Evolutionary conservation across 2,113 vertebrate species (phyloP).

Genomic region (Ciconia stormi): DNA sequence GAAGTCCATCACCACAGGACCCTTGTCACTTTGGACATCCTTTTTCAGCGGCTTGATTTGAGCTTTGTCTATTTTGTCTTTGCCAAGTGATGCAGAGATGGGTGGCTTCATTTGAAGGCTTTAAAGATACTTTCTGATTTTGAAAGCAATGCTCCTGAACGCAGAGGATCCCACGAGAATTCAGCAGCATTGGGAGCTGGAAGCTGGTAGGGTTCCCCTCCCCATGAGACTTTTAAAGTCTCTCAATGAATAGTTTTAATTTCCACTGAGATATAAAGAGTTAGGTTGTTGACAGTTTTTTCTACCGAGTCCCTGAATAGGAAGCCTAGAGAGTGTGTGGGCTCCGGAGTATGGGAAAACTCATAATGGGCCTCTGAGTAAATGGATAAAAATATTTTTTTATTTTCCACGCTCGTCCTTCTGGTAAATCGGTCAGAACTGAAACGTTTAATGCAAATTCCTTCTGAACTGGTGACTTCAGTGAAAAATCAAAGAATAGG

Average conservation of each 20-base stretch:
- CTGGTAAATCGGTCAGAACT: not conserved
- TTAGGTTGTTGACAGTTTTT: conserved; percentile 26
- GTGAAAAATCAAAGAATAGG: not conserved
- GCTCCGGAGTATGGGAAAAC: conserved; percentile 38
- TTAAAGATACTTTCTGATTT: not conserved
- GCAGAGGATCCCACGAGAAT: not conserved
- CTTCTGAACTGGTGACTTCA: not conserved
- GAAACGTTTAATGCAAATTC: not conserved
- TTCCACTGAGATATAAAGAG: conserved; percentile 8
- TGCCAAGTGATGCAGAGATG: not conserved
- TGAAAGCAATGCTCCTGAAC: not conserved
- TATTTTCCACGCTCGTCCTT: not conserved
- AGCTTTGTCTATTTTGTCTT: not conserved
- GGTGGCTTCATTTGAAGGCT: not conserved
- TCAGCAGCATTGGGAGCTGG: not conserved
- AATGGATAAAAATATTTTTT: not conserved
- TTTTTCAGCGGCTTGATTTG: not conserved
- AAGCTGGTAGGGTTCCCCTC: not conserved
- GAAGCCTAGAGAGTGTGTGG: conserved; percentile 15
- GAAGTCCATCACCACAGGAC: not conserved
- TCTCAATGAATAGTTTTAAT: conserved; percentile 8
- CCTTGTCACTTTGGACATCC: not conserved
- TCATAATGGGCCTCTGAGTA: not conserved
- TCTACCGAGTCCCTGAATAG: not conserved
- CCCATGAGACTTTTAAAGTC: not conserved